These are phyloP conservation scores for Acanthurus lineatus DNA, from an alignment of 2,797 vertebrate genomes.

Conservation along the genomic window DNA sequence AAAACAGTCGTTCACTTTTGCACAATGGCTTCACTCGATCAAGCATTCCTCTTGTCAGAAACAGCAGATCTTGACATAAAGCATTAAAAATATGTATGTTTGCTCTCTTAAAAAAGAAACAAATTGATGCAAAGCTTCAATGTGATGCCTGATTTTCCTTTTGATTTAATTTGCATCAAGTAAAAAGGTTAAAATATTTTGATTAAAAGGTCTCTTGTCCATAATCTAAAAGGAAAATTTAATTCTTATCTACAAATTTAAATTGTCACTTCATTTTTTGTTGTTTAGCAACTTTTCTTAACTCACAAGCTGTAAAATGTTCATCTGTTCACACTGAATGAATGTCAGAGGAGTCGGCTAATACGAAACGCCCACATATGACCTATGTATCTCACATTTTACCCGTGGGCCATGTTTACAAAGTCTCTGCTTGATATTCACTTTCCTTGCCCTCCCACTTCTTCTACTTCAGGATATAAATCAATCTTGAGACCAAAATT, in stretches of 20 bases:
- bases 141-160: neutral
- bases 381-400: neutral
- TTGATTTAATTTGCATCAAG: neutral
- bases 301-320: neutral
- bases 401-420: neutral
- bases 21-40: slow-evolving; percentile 9
- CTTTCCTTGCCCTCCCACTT: neutral
- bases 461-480: neutral
- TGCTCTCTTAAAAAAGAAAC: neutral
- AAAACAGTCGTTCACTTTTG: neutral
- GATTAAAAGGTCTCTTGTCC: neutral
- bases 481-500: neutral
- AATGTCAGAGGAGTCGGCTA: neutral
- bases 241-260: neutral
- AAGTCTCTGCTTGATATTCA: slow-evolving; percentile 11
- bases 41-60: neutral
- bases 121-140: neutral
- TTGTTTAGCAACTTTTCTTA: neutral
- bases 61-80: neutral
- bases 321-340: neutral
- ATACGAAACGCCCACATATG: neutral
- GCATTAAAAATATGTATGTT: neutral
- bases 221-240: neutral
- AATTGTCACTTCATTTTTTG: neutral
- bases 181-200: neutral